Evolutionary conservation across 2,113 vertebrate genomes (phyloP), one percentile per base, ranked within the genome.

Genomic region (Geococcyx californianus): DNA sequence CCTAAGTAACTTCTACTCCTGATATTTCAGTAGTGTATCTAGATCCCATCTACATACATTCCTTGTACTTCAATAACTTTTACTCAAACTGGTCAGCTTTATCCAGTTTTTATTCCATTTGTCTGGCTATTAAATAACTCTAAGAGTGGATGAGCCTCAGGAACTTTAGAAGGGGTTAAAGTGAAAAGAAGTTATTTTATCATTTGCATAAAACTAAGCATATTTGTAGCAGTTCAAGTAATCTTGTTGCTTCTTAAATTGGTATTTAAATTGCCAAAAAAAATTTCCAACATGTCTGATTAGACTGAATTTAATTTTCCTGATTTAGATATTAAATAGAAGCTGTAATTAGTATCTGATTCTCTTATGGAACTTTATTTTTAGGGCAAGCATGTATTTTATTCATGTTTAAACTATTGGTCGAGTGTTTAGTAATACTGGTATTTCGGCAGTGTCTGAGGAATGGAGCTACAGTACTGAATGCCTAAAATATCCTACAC

Each of bases 251-350:
- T 93, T 79, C 47, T 95, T 89, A 90, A 96, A 62, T 91, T 93
- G 89, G 66, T 69, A 90, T 89, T 93, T 84, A 91, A 97, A 94
- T 42, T 94, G 84, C 73, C 93, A 72, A 92, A 92, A 94, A 93
- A 94, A 63, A 34, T 64, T n/a, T 79, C 45, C 94, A 96, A 95
- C 94, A 52, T 93, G 84, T 96, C 95, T 96, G 94, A 96, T 97
- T 96, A 97, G 90, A 90, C 7, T 93, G 34, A 93, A 93, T 97
- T 97, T 97, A 96, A 96, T 89, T 90, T 95, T 94, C 87, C 67
- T 96, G 94, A 93, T 97, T 95, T 96, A 96, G 97, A 86, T 93
- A 70, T 95, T 88, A 96, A 95, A 84, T 95, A 86, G 78, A 88
- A 76, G 44, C 59, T 94, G 83, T 87, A 66, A 86, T 95, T 96